Evolutionary conservation across 2,113 vertebrate species (phyloP).

Genomic region (Puntigrus tetrazona): DNA sequence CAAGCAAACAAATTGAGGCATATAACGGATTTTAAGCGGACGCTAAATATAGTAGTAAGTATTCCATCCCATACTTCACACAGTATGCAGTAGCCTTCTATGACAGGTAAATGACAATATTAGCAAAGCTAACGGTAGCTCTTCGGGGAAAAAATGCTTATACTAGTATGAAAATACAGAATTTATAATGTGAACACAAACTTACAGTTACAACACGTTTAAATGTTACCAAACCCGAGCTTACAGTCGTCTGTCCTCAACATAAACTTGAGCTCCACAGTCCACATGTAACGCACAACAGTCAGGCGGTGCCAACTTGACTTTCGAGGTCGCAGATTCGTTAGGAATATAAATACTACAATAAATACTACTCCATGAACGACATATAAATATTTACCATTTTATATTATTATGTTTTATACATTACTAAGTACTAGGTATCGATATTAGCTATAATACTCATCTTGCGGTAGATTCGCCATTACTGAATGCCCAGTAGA

Average conservation of each 20-base stretch:
- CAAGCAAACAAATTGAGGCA: not conserved
- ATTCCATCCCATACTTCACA: not conserved
- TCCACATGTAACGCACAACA: not conserved
- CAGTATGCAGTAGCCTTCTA: not conserved
- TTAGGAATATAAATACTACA: too few species aligned
- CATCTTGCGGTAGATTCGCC: not conserved
- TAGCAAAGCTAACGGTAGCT: conserved; percentile 1
- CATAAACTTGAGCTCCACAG: not conserved
- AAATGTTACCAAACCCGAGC: not conserved
- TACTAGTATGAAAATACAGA: not conserved
- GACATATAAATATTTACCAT: not conserved
- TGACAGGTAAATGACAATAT: not conserved
- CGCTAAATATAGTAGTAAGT: not conserved
- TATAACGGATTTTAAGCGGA: not conserved
- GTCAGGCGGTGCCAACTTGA: not conserved
- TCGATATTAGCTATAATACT: not conserved
- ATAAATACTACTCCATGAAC: too few species aligned
- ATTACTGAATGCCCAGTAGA: not conserved
- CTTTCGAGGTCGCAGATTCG: not conserved
- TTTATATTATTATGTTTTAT: not conserved
- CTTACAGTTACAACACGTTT: not conserved
- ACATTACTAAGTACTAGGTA: not conserved
- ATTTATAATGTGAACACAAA: not conserved
- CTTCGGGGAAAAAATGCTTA: not conserved
- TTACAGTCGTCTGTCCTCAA: not conserved